Evolutionary conservation across 2,113 vertebrate species (phyloP), one percentile per base, ranked within the genome.

Genomic region (Bubo scandiacus): DNA sequence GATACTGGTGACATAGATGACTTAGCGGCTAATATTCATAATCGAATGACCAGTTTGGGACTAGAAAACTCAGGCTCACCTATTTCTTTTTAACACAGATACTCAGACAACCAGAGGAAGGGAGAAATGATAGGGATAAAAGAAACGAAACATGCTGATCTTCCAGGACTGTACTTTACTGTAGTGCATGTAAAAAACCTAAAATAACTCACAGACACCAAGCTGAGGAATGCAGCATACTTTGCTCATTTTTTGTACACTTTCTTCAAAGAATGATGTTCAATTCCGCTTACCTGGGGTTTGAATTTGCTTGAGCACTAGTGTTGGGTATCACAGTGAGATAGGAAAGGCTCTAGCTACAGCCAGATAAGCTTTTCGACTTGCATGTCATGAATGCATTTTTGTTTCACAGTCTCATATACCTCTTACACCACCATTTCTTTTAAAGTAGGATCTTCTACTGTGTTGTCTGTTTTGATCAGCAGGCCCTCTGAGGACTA

Each of bases 201-300:
- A 25, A 63, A 72, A 55, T 10, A 66, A 47, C 14, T 6, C 12
- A 63, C 15, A 38, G 4, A 72, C 7, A 49, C 4, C 55, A 32
- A 81, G 10, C 1, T 71, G 30, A 70, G 16, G 12, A 82, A 62
- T 54, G 29, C 21, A 68, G 7, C 9, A 34, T 10, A 25, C 10
- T 86, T 68, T 15, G 8, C 14, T 34, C 70, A n/a, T 15, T 54
- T 5, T 15, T 90, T 23, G 3, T 10, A 72, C 14, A 21, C 2
- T 78, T 54, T 40, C 30, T 86, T 66, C 34, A 30, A 36, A 88
- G 14, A 88, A 58, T 11, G 1, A 11, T 51, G 4, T 38, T 78
- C 45, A 57, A 3, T 2, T 1, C 3, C 6, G 16, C 36, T 66
- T 51, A 70, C 4, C 5, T n/a, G 18, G 2, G 5, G 3, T 1